phyloP scores from a whole-genome alignment of 2,888 invertebrate genomes.

The Acronicta psi region DNA sequence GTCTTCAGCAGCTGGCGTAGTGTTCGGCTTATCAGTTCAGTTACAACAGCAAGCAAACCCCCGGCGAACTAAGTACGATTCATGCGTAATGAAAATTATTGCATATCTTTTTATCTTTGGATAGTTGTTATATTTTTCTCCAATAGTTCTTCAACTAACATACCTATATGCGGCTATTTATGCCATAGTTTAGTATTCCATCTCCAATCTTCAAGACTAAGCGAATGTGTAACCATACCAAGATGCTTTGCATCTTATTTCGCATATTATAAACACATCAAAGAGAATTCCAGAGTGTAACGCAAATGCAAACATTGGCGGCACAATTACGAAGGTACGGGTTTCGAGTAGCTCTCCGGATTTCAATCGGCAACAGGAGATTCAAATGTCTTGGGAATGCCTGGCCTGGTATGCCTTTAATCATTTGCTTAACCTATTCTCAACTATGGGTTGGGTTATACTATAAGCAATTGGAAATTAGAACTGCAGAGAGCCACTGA shows the following conservation, averaged over 20 bases:
- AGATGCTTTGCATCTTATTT: constrained; percentile 21
- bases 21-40: too few species aligned
- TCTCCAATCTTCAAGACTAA: background rate
- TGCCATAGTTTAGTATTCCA: too few species aligned
- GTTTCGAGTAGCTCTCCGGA: constrained; percentile 32
- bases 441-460: background rate
- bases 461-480: too few species aligned
- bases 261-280: constrained; percentile 21
- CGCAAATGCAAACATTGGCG: constrained; percentile 30
- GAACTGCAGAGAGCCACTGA: too few species aligned
- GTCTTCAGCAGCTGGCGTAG: too few species aligned
- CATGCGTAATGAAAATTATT: too few species aligned
- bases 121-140: too few species aligned
- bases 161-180: too few species aligned
- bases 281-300: constrained; percentile 27
- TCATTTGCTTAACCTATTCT: background rate
- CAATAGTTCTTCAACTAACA: too few species aligned
- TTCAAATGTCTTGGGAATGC: constrained; percentile 39
- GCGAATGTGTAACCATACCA: background rate
- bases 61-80: too few species aligned
- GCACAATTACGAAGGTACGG: constrained; percentile 14
- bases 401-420: constrained; percentile 28
- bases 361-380: constrained; percentile 45
- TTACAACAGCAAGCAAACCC: too few species aligned
- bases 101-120: too few species aligned